Evolutionary conservation across 2,113 vertebrate species (phyloP), one percentile per base, ranked within the genome.

Genomic region (Pelobates fuscus): DNA sequence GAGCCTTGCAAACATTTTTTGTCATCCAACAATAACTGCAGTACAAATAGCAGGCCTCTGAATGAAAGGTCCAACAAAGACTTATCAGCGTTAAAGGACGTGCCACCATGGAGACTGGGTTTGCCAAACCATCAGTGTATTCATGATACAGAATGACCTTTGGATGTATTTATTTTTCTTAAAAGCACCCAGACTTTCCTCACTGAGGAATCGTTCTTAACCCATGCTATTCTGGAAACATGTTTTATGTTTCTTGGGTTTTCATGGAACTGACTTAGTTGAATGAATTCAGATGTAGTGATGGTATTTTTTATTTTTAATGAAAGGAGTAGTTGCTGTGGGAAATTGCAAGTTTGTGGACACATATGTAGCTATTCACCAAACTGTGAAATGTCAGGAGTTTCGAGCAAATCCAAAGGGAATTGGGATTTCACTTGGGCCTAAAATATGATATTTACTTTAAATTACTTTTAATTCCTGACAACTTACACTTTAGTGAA

Each of bases 1-100:
- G 71, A 80, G 46, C 82, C 79, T 30, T 65, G 68, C 20, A 63
- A 79, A 82, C 70, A 79, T 68, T 82, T n/a, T 81, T 79, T 80
- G 75, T 80, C 79, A 79, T 30, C 46, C 63, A 79, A 78, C 59
- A 59, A 78, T 78, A 49, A 52, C 68, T 74, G 67, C 68, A 78
- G 78, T 65, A 41, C 80, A 81, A 75, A 81, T 41, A 78, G 15
- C 20, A 26, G 17, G 30, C 60, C 67, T 66, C 43, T 67, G 77
- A 49, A 70, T 75, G 27, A 70, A 70, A 78, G 64, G 60, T 24
- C 52, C 74, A 68, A 70, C 71, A 78, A 70, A 46, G 63, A 61
- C 57, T 67, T 81, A 78, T 77, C 80, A 72, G 61, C 58, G 20
- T 2, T 59, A 54, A 43, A 55, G 67, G 57, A 67, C 26, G 49